Conservation (phyloP, 2,797 vertebrate species). For the Pyrocephalus nanus region DNA sequence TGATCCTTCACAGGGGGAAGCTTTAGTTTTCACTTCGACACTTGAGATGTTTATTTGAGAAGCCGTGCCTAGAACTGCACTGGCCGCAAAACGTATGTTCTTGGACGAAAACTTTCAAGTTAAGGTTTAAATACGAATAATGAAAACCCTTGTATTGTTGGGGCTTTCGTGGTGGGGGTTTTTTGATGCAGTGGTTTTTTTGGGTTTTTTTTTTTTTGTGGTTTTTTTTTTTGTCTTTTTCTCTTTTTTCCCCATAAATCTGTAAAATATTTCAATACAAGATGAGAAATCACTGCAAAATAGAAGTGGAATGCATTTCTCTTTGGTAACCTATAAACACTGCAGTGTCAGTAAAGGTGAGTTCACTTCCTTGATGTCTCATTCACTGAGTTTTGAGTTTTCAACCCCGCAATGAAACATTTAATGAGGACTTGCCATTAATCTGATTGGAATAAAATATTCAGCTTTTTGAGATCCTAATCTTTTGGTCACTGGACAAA, state of each 20-base stretch:
- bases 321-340: not conserved
- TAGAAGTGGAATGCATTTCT: not conserved
- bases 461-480: not conserved
- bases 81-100: not conserved
- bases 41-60: not conserved
- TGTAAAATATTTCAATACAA: not conserved
- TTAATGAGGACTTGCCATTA: not conserved
- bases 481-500: not conserved
- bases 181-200: accelerated
- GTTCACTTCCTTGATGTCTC: not conserved
- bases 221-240: accelerated
- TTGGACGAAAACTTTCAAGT: not conserved
- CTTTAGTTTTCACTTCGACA: not conserved
- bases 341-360: not conserved
- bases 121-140: not conserved
- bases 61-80: not conserved
- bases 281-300: not conserved
- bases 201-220: accelerated
- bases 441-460: not conserved
- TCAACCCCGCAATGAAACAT: not conserved
- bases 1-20: not conserved
- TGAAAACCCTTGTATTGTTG: accelerated
- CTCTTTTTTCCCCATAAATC: not conserved
- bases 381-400: not conserved
- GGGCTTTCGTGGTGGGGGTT: accelerated